Percentiles rank a stretch among this genome's conserved stretches.
phyloP scores from a whole-genome alignment of 2,797 vertebrate genomes.

The Paratrypauchen microcephalus region DNA sequence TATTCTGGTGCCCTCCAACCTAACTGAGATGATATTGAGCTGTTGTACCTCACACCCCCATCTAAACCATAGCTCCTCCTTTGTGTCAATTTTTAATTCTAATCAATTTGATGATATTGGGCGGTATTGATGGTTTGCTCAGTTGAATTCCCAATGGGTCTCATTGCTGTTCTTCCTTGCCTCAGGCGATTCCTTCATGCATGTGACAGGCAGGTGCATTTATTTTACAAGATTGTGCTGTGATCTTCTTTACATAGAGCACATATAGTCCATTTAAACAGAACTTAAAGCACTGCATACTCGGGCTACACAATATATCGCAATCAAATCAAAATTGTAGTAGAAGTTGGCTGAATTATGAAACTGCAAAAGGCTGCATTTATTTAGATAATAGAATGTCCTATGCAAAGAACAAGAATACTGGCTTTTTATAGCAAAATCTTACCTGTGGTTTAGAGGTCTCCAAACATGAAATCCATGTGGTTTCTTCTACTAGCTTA shows the following conservation, averaged over 20 bases:
- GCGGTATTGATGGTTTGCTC: slow-evolving; percentile 2
- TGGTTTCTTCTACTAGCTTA: too few species aligned
- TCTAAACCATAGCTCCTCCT: neutral
- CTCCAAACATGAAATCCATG: too few species aligned
- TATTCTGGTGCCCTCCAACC: too few species aligned
- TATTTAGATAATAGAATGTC: too few species aligned
- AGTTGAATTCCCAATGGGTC: neutral
- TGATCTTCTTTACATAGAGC: neutral
- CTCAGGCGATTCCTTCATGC: neutral
- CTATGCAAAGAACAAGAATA: too few species aligned
- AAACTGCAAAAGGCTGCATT: too few species aligned
- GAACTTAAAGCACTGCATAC: neutral
- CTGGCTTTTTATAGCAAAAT: too few species aligned
- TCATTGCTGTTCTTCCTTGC: neutral
- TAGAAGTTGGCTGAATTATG: too few species aligned
- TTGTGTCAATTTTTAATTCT: neutral
- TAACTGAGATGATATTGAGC: neutral
- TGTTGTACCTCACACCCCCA: neutral
- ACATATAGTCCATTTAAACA: neutral
- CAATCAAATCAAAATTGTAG: too few species aligned
- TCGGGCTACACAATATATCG: too few species aligned
- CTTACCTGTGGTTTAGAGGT: too few species aligned
- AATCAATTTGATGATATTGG: slow-evolving; percentile 1
- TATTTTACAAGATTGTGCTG: neutral
- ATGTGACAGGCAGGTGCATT: neutral